Evolutionary conservation across 2,888 invertebrate genomes (phyloP).

Genomic region (Endotricha flammealis): DNA sequence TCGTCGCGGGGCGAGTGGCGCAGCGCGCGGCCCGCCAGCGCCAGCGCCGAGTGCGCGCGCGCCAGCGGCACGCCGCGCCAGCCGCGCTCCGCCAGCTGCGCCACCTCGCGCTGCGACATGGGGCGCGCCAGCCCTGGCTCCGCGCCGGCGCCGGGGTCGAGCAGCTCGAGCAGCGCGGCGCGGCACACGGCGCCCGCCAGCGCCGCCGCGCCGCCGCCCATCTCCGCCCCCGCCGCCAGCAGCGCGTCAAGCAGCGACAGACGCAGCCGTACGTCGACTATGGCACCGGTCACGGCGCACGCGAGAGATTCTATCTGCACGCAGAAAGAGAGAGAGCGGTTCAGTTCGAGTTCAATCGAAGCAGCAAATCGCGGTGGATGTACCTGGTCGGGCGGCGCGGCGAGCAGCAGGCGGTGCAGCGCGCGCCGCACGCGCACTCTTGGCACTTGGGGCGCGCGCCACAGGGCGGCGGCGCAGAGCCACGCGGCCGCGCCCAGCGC

Average conservation of each 20-base stretch:
- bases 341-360: no score
- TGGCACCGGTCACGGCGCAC: neutral
- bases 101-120: constrained; percentile 21
- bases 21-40: constrained; percentile 14
- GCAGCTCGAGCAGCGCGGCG: constrained; percentile 1
- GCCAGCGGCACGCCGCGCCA: constrained; percentile 7
- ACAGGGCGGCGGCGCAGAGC: constrained; percentile 4
- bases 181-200: constrained; percentile 12
- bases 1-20: constrained; percentile 7
- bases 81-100: neutral
- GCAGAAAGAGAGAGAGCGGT: no score
- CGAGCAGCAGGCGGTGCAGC: neutral
- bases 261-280: neutral
- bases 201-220: constrained; percentile 2
- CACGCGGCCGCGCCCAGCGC: constrained; percentile 7
- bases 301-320: no score
- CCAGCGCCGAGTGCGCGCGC: constrained; percentile 8
- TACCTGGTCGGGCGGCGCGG: no score
- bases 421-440: neutral
- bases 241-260: neutral
- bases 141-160: neutral
- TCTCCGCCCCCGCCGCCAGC: constrained; percentile 1
- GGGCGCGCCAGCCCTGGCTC: neutral
- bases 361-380: no score
- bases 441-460: neutral